Evolutionary conservation across 2,888 invertebrate species (phyloP).

Genomic region (Alviniconcha strummeri): DNA sequence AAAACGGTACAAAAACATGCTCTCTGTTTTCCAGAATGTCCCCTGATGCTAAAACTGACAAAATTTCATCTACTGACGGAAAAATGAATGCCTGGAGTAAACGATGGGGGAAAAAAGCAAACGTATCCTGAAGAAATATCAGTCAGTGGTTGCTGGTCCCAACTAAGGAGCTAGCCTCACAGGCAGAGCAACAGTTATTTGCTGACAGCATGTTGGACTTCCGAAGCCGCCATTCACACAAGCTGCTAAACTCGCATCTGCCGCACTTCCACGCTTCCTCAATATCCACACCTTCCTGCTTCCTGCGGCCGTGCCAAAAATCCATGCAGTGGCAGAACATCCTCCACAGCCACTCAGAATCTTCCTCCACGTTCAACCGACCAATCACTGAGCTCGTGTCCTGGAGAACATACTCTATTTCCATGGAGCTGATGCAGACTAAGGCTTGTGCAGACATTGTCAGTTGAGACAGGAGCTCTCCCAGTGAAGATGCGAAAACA

Average conservation of each 20-base stretch:
- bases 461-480: slow-evolving; percentile 7
- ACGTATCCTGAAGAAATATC: no score
- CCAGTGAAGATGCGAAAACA: neutral
- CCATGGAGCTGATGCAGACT: slow-evolving; percentile 56
- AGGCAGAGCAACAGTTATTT: slow-evolving; percentile 37
- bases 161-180: no score
- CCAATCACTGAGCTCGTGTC: slow-evolving; percentile 54
- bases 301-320: slow-evolving; percentile 64
- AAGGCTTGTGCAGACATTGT: slow-evolving; percentile 48
- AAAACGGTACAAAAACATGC: no score
- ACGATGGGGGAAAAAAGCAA: no score
- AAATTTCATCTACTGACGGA: no score
- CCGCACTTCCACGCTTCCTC: slow-evolving; percentile 72
- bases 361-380: slow-evolving; percentile 49
- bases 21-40: no score
- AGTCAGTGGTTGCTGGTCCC: no score
- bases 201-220: slow-evolving; percentile 42
- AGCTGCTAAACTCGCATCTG: slow-evolving; percentile 62
- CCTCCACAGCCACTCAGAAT: slow-evolving; percentile 50
- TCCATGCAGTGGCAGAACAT: slow-evolving; percentile 46
- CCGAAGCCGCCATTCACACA: slow-evolving; percentile 65
- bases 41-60: no score
- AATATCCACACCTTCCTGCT: slow-evolving; percentile 64
- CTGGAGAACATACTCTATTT: slow-evolving; percentile 67
- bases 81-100: no score